Conservation (phyloP, 2,888 invertebrate genomes). For the Tuta absoluta region DNA sequence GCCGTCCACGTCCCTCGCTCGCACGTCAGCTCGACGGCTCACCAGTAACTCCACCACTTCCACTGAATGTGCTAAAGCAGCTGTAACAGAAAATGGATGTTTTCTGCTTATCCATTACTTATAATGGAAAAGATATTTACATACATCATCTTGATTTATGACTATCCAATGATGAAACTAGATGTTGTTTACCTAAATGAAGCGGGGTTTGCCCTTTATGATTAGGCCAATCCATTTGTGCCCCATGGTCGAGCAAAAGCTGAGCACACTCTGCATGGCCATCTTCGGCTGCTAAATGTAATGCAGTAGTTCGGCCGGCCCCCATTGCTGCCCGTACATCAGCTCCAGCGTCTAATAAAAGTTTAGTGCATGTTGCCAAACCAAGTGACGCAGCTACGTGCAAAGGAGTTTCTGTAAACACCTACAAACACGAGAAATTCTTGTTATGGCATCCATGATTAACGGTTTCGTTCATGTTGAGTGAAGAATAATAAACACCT, state of each 20-base stretch:
- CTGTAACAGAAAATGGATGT: constrained; percentile 60
- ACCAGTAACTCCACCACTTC: constrained; percentile 88
- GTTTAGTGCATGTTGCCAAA: constrained; percentile 84
- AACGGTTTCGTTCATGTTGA: constrained; percentile 9
- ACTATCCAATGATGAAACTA: background rate
- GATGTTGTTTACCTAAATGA: constrained; percentile 81
- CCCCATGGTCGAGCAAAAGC: constrained; percentile 87
- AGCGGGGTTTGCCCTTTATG: constrained; percentile 90
- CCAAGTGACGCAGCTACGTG: constrained; percentile 91
- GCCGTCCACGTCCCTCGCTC: constrained; percentile 86
- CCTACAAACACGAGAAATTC: constrained; percentile 64
- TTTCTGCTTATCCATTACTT: no score
- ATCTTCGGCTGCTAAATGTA: constrained; percentile 94
- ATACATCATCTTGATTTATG: no score
- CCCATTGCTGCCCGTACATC: constrained; percentile 89
- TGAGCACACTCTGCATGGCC: constrained; percentile 89
- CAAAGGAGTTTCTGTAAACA: constrained; percentile 91
- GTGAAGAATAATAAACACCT: constrained; percentile 72
- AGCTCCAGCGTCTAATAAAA: constrained; percentile 89
- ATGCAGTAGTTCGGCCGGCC: constrained; percentile 86
- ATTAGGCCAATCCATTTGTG: constrained; percentile 88
- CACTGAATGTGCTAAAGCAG: constrained; percentile 89
- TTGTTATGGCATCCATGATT: constrained; percentile 3
- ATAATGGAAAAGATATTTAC: no score
- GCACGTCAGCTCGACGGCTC: constrained; percentile 83